phyloP scores from a whole-genome alignment of 2,888 invertebrate species.

The Campopleginae sp. region DNA sequence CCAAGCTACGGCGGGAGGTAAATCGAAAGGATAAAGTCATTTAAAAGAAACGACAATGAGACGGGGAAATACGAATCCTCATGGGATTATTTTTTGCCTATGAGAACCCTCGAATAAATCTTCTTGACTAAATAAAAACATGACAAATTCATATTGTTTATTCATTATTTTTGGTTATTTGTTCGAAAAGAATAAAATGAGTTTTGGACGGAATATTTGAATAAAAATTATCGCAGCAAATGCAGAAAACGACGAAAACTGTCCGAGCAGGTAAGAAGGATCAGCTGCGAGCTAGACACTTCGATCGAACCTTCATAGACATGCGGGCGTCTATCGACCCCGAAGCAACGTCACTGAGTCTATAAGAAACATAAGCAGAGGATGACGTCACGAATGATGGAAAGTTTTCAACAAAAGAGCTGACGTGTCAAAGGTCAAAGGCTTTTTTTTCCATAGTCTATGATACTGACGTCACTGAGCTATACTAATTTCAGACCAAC shows the following conservation, averaged over 20 bases:
- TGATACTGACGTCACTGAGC: slow-evolving; percentile 46
- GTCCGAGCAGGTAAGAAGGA: not conserved
- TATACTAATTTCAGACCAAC: slow-evolving; percentile 9
- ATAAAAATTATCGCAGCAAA: not conserved
- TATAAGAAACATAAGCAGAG: slow-evolving; percentile 11
- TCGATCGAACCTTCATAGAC: slow-evolving; percentile 38
- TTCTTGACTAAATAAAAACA: not conserved
- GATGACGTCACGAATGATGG: slow-evolving; percentile 57
- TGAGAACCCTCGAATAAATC: not conserved
- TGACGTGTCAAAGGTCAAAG: slow-evolving; percentile 43
- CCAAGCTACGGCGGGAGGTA: not conserved
- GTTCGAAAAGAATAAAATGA: too few species aligned
- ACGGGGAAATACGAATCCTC: not conserved
- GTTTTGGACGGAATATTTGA: not conserved
- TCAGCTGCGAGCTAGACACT: slow-evolving; percentile 6
- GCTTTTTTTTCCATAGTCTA: slow-evolving; percentile 2
- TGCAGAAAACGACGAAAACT: not conserved
- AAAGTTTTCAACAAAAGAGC: slow-evolving; percentile 12
- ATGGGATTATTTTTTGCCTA: not conserved
- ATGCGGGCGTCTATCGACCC: slow-evolving; percentile 44
- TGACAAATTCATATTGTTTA: not conserved
- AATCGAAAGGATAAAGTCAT: not conserved
- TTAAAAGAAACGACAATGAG: not conserved
- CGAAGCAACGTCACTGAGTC: slow-evolving; percentile 47
- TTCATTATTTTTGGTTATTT: not conserved